phyloP scores from a whole-genome alignment of 2,888 invertebrate genomes.

The Steinernema scapterisci region DNA sequence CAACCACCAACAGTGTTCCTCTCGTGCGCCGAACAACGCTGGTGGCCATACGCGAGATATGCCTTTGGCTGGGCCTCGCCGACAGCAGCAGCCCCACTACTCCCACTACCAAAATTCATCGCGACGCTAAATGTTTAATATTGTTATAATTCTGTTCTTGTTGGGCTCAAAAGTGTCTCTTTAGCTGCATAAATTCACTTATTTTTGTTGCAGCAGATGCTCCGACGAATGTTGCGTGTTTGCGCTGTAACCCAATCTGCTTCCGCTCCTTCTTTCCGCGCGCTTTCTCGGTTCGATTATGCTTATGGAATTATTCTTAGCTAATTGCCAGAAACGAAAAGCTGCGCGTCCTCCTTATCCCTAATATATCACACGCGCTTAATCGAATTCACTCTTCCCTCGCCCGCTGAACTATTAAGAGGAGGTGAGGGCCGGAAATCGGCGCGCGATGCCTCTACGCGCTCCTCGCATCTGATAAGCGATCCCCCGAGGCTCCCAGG shows the following conservation, averaged over 20 bases:
- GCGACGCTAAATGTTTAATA: too few relatives aligned
- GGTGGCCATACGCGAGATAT: too few relatives aligned
- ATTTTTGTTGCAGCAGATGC: not conserved
- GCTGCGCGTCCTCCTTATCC: not conserved
- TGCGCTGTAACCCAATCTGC: too few relatives aligned
- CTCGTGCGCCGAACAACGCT: too few relatives aligned
- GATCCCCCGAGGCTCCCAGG: not conserved
- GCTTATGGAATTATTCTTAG: not conserved
- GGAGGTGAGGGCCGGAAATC: not conserved
- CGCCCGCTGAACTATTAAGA: not conserved
- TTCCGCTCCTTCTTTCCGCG: too few relatives aligned
- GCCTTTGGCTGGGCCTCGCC: too few relatives aligned
- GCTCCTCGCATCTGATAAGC: slow-evolving; percentile 13
- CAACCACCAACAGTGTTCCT: too few relatives aligned
- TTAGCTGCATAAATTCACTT: slow-evolving; percentile 24
- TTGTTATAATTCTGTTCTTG: not conserved
- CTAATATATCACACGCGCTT: not conserved
- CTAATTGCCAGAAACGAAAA: slow-evolving; percentile 1
- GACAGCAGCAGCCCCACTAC: too few relatives aligned
- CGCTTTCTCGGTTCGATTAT: too few relatives aligned
- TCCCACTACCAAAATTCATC: too few relatives aligned
- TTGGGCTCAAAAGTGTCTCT: slow-evolving; percentile 2
- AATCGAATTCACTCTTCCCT: not conserved
- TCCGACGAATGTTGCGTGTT: too few relatives aligned
- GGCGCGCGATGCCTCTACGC: not conserved